phyloP scores from a whole-genome alignment of 2,797 vertebrate species.

The Staurois parvus region DNA sequence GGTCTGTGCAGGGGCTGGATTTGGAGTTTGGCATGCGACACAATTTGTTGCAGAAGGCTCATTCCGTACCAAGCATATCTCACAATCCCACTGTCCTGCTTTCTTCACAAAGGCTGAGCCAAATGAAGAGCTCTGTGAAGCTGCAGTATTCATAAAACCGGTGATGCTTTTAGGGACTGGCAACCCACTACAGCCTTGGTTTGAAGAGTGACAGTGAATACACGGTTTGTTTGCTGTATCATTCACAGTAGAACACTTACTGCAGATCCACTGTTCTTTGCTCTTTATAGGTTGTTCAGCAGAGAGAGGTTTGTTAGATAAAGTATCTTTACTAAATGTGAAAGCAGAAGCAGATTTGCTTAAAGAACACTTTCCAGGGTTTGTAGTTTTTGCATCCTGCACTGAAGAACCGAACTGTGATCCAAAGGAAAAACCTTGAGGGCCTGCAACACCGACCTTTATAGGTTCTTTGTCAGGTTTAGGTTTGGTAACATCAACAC shows the following conservation, averaged over 20 bases:
- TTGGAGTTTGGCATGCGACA: constrained; percentile 71
- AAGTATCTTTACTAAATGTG: constrained; percentile 66
- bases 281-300: constrained; percentile 68
- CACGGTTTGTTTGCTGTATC: constrained; percentile 68
- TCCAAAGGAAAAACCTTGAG: constrained; percentile 75
- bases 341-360: constrained; percentile 41
- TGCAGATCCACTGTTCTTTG: constrained; percentile 68
- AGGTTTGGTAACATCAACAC: constrained; percentile 65
- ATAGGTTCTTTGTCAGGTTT: constrained; percentile 48
- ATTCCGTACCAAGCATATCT: constrained; percentile 81
- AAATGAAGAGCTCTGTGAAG: constrained; percentile 69
- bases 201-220: constrained; percentile 71
- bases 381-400: constrained; percentile 62
- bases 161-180: constrained; percentile 60
- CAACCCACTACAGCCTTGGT: constrained; percentile 59
- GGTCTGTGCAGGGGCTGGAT: constrained; percentile 54
- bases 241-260: constrained; percentile 69
- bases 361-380: constrained; percentile 34
- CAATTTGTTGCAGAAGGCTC: constrained; percentile 71
- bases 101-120: constrained; percentile 79
- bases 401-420: constrained; percentile 77
- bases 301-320: constrained; percentile 65
- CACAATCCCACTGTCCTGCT: constrained; percentile 89
- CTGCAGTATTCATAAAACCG: constrained; percentile 65
- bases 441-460: constrained; percentile 57